Evolutionary conservation across 2,888 invertebrate species (phyloP).

Genomic region (Tethea ocularis): DNA sequence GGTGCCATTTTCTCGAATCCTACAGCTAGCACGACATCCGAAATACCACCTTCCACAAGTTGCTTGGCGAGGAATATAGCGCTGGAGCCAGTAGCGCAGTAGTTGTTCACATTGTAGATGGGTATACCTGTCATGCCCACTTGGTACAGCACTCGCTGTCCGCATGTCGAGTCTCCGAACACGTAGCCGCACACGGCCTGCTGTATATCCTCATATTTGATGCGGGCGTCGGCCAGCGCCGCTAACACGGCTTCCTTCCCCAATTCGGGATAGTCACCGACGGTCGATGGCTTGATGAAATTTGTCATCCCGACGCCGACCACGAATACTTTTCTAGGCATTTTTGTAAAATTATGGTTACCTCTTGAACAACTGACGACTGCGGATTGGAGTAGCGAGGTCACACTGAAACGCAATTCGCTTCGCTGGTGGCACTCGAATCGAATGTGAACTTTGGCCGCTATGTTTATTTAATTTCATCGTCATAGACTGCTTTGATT

Average conservation of each 20-base stretch:
- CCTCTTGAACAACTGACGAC: conserved; percentile 61
- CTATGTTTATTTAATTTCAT: too few species aligned
- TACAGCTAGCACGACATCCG: conserved; percentile 94
- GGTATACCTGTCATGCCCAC: conserved; percentile 98
- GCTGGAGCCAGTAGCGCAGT: conserved; percentile 98
- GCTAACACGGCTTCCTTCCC: conserved; percentile 96
- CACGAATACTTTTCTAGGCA: conserved; percentile 89
- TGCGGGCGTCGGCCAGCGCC: conserved; percentile 92
- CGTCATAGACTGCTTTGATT: too few species aligned
- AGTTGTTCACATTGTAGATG: conserved; percentile 99
- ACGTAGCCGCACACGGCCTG: conserved; percentile 97
- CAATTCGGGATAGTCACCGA: conserved; percentile 97
- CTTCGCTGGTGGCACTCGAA: conserved; percentile 20
- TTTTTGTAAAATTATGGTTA: conserved; percentile 69
- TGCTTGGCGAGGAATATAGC: conserved; percentile 96
- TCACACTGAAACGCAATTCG: conserved; percentile 33
- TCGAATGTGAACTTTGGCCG: conserved; percentile 32
- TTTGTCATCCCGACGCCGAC: conserved; percentile 99
- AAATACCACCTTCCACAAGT: conserved; percentile 93
- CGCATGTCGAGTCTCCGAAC: conserved; percentile 97
- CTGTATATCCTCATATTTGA: conserved; percentile 90
- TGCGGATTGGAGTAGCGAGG: conserved; percentile 49
- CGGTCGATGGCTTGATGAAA: conserved; percentile 97
- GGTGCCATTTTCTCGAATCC: conserved; percentile 99
- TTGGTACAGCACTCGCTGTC: conserved; percentile 97